phyloP scores from a whole-genome alignment of 2,797 vertebrate species.

The Centropyge bicolor region DNA sequence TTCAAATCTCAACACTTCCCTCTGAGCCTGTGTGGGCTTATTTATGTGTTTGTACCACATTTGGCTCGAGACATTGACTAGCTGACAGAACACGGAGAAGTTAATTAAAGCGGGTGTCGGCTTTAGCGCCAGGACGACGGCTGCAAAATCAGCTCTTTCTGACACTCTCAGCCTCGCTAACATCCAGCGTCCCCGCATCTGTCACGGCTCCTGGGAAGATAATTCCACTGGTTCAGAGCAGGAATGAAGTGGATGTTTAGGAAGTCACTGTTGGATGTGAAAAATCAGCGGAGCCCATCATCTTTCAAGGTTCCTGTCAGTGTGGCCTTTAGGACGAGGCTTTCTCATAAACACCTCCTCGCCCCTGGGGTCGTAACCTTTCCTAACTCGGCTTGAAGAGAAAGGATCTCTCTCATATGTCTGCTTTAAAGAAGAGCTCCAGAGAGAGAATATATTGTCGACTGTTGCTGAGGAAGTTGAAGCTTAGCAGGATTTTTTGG shows the following conservation, averaged over 20 bases:
- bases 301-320: constrained; percentile 51
- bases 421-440: constrained; percentile 11
- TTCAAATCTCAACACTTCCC: background rate
- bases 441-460: background rate
- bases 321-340: constrained; percentile 47
- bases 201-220: background rate
- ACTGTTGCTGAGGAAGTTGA: constrained; percentile 19
- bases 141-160: background rate
- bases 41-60: constrained; percentile 19
- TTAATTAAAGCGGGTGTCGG: constrained; percentile 44
- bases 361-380: constrained; percentile 28
- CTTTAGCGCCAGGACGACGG: background rate
- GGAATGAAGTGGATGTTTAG: background rate
- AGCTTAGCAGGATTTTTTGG: constrained; percentile 20
- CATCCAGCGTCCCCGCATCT: background rate
- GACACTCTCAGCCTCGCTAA: background rate
- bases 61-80: constrained; percentile 19
- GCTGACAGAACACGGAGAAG: constrained; percentile 12
- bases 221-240: background rate
- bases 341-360: constrained; percentile 23
- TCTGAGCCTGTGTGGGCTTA: background rate
- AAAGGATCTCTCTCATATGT: background rate
- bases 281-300: constrained; percentile 31
- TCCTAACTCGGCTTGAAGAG: constrained; percentile 27
- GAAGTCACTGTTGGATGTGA: background rate